Evolutionary conservation across 2,888 invertebrate genomes (phyloP), one percentile per base, ranked within the genome.

Genomic region (Bombylius major): DNA sequence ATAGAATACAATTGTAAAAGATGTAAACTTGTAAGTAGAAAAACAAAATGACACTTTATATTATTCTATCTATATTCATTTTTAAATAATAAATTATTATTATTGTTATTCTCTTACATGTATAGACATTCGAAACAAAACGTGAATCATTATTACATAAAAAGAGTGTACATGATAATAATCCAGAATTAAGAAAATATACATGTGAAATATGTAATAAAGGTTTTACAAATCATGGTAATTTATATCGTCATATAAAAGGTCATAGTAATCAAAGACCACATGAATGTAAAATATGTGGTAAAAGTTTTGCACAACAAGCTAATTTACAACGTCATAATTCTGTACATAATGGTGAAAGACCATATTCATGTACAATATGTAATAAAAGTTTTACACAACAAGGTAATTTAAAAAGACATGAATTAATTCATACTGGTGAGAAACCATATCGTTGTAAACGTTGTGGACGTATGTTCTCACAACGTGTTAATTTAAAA

Each of bases 391-490:
- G 70, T 33, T 73, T 73, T 59, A 73, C 72, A 31, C 72, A 73
- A 61, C 72, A 71, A 59, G 72, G 72, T 44, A 73, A 73, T 60
- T 67, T 73, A 66, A 69, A 69, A 52, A 69, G 72, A 53, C 72
- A 73, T 62, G 70, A 73, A 61, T 66, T 73, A 59, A 71, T 69
- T 58, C 72, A 73, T 55, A 73, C 73, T 14, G 72, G 72, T 33
- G 73, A 73, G 53, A 73, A 73, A 59, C 72, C 72, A 32, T 73
- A 71, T 58, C 70, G 71, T 5, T 73, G 72, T 61, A 71, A 70
- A 61, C 66, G 71, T 13, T 73, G 72, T 54, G 70, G 70, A 12
- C 67, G 71, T 42, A 71, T 70, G 58, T 73, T 73, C 58, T 71
- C 73, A 9, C 72, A 73, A 56, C 66, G 72, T 49, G 71, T 73